Conservation (phyloP, 2,888 invertebrate genomes). For the Glaucopsyche alexis region DNA sequence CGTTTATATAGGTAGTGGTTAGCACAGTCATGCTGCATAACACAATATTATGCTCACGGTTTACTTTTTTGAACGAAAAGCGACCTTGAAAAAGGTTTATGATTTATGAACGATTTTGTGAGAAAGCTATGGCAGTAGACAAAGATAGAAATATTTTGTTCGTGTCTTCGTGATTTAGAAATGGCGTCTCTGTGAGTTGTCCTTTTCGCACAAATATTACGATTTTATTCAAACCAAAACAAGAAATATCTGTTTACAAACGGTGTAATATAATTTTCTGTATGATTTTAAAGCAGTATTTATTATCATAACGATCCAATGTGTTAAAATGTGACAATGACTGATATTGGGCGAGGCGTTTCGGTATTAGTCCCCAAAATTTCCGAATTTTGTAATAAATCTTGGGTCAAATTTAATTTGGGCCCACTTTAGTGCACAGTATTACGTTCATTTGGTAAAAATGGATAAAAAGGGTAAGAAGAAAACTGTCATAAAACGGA, state of each 20-base stretch:
- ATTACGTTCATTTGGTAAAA: conserved; percentile 52
- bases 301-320: conserved; percentile 30
- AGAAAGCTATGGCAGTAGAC: conserved; percentile 30
- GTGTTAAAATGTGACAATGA: conserved; percentile 49
- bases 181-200: conserved; percentile 76
- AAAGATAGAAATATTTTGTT: conserved; percentile 33
- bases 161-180: conserved; percentile 45
- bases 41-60: too few species aligned
- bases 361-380: conserved; percentile 40
- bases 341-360: conserved; percentile 54
- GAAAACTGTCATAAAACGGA: conserved; percentile 73
- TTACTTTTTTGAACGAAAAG: conserved; percentile 16
- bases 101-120: conserved; percentile 32
- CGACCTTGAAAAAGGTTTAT: neutral
- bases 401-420: conserved; percentile 40
- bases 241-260: conserved; percentile 43
- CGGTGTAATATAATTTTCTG: conserved; percentile 36
- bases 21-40: too few species aligned
- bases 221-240: conserved; percentile 47
- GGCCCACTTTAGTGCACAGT: conserved; percentile 46
- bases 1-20: too few species aligned
- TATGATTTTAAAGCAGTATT: conserved; percentile 35
- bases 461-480: conserved; percentile 79
- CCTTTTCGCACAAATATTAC: conserved; percentile 64
- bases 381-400: conserved; percentile 41